phyloP scores from a whole-genome alignment of 1,140 invertebrate species.

The Ostrea edulis region DNA sequence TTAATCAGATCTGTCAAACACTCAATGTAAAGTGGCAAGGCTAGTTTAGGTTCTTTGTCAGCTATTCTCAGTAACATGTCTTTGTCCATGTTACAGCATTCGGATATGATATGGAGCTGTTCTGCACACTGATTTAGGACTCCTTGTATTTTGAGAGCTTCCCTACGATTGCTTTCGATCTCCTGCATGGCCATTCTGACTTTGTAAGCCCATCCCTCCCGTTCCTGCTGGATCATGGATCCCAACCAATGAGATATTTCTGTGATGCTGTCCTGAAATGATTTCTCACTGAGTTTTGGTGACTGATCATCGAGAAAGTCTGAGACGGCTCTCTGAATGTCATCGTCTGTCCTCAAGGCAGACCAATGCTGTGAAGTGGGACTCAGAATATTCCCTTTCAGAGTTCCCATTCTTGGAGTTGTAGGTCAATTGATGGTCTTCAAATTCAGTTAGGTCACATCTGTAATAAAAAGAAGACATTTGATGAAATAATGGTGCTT shows the following conservation, averaged over 20 bases:
- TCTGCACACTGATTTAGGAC: constrained; percentile 53
- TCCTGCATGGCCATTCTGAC: constrained; percentile 67
- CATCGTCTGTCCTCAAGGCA: constrained; percentile 55
- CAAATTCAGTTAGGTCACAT: neutral
- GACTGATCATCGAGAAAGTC: constrained; percentile 58
- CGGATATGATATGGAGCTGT: constrained; percentile 55
- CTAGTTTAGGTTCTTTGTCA: constrained; percentile 50
- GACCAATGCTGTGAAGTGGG: constrained; percentile 59
- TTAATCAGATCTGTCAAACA: constrained; percentile 58
- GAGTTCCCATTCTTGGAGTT: constrained; percentile 40
- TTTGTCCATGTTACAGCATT: constrained; percentile 55
- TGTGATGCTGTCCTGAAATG: constrained; percentile 48
- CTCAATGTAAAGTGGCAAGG: constrained; percentile 51
- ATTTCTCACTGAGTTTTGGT: constrained; percentile 48
- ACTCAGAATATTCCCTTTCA: constrained; percentile 42
- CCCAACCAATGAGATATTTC: constrained; percentile 62
- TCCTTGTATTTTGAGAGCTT: constrained; percentile 51
- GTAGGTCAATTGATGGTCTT: neutral
- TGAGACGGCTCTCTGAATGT: constrained; percentile 59
- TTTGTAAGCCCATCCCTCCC: constrained; percentile 63
- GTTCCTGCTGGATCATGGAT: constrained; percentile 62
- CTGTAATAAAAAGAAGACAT: constrained; percentile 7
- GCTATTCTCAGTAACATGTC: constrained; percentile 40
- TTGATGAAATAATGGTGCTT: neutral
- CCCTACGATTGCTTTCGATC: constrained; percentile 63